Base-by-base conservation (phyloP, 2,797 vertebrate species). In the Sebastes paucispinis region DNA sequence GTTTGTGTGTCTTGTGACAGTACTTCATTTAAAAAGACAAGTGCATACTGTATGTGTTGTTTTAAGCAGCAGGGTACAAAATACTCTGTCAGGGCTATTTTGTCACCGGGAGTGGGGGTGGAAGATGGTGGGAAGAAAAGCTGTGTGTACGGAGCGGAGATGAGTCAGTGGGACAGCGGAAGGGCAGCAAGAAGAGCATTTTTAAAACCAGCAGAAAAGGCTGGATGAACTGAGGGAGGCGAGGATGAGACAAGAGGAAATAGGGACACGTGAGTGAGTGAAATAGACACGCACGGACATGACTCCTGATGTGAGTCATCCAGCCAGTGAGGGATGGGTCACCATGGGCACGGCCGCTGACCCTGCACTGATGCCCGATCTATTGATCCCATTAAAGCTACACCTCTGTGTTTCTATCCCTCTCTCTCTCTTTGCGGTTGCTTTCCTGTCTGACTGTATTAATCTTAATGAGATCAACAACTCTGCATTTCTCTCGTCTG, bases 331-430 rank as follows among this genome's bases (percentile, higher is more conserved):
- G 90, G 62, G 85, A 82, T 77, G 77, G 91, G 93, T 95, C 91
- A 87, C 90, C 90, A 92, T 91, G 92, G 89, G 92, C 92, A 93
- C 91, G 39, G 87, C 84, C 78, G 55, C 75, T 92, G 94, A 94
- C 93, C 93, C 88, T 31, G 73, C 92, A 81, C 90, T 88, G 87
- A 91, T 89, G 91, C 86, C 90, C 90, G 14, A 89, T 85, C 87
- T 89, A 94, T 94, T 91, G 94, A 95, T 94, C 94, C 90, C 73
- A 91, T 93, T 93, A 93, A 87, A 88, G 77, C 90, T 73, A 83
- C 90, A 91, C 88, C 88, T 88, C 86, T 54, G 70, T 81, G 78
- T 85, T 59, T 50, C 18, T 50, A 8, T 50, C 47, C 7, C 47
- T 50, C 18, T 24, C 24, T 50, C 47, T 70, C 20, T 85, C 75